Evolutionary conservation across 2,797 vertebrate species (phyloP).

Genomic region (Heteromormyrus szaboi): DNA sequence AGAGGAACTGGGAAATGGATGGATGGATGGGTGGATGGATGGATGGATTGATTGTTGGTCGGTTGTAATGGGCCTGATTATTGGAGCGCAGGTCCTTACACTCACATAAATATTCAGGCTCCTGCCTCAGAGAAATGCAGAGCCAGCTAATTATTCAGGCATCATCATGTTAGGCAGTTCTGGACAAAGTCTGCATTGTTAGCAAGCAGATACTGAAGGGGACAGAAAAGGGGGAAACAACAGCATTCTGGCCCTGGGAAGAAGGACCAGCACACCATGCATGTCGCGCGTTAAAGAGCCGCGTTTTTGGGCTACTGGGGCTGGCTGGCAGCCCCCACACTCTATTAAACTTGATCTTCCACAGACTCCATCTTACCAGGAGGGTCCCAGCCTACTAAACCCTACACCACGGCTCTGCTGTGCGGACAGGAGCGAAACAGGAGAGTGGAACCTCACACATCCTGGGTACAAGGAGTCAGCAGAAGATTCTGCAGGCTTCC

Average conservation of each 20-base stretch:
- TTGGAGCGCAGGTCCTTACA: background rate
- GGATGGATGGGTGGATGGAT: background rate
- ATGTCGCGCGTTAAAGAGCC: constrained; percentile 1
- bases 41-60: background rate
- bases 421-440: background rate
- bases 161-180: background rate
- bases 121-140: background rate
- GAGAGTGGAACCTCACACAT: background rate
- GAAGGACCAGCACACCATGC: background rate
- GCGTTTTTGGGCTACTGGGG: background rate
- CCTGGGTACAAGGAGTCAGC: background rate
- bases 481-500: background rate
- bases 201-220: background rate
- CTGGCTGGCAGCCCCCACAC: background rate
- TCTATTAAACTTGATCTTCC: background rate
- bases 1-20: background rate
- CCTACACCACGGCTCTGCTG: background rate
- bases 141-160: background rate
- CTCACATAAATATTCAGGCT: background rate
- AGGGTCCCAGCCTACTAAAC: background rate
- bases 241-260: background rate
- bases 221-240: background rate
- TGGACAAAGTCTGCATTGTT: background rate
- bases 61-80: background rate
- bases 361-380: background rate